Conservation (phyloP, 1,140 invertebrate species). For the Papilio aristodemus region DNA sequence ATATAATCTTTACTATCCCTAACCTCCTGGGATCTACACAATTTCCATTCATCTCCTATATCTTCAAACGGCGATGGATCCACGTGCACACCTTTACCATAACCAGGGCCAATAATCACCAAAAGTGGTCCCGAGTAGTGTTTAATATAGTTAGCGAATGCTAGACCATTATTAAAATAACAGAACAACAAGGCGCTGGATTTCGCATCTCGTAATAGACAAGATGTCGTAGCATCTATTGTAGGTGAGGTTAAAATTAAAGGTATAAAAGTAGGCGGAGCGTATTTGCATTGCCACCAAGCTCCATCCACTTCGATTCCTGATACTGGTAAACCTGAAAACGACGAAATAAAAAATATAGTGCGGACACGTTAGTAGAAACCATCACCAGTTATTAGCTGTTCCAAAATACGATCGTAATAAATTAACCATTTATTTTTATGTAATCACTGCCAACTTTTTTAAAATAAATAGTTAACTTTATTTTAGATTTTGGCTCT, state of each 20-base stretch:
- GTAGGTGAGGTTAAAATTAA: constrained; percentile 57
- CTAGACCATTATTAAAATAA: constrained; percentile 86
- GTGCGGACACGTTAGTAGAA: too few relatives aligned
- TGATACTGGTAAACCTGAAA: constrained; percentile 62
- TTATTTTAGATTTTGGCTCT: too few relatives aligned
- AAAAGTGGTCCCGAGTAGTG: constrained; percentile 82
- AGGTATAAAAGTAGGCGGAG: constrained; percentile 74
- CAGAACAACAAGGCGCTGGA: constrained; percentile 86
- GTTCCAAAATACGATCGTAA: too few relatives aligned
- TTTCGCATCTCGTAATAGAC: constrained; percentile 48
- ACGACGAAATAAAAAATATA: constrained; percentile 3
- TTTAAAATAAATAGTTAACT: too few relatives aligned
- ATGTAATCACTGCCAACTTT: too few relatives aligned
- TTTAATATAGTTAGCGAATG: constrained; percentile 85
- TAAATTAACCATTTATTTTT: too few relatives aligned
- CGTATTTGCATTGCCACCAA: constrained; percentile 78
- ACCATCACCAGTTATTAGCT: too few relatives aligned
- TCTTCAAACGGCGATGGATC: constrained; percentile 84
- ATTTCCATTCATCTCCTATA: constrained; percentile 71
- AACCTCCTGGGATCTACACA: constrained; percentile 66
- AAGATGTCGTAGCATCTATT: constrained; percentile 59
- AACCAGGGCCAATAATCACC: constrained; percentile 86
- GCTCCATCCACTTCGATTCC: constrained; percentile 76
- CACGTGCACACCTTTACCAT: constrained; percentile 83
- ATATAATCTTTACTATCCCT: constrained; percentile 69